Evolutionary conservation across 1,140 invertebrate genomes (phyloP), one percentile per base, ranked within the genome.

Genomic region (Drosophila eugracilis): DNA sequence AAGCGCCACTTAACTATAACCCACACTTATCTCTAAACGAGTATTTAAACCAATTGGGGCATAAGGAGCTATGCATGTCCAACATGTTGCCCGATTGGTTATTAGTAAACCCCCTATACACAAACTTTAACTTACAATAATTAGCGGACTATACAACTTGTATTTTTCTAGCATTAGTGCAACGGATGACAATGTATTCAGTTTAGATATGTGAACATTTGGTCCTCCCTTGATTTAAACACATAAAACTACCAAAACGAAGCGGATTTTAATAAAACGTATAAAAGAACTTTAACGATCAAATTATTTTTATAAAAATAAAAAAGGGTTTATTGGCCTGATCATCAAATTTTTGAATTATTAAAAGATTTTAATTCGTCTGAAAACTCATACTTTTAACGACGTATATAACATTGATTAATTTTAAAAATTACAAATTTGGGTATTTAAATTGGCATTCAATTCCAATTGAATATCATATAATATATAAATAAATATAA

Each of bases 211-310:
- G 55, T 70, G 73, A 65, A 71, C 42, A 58, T 57, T 44, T 48
- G 62, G 52, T 42, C 42, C 72, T 57, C 57, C 19, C 22, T 44
- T 57, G 62, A 47, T 24, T 54, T 57, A 78, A 81, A 66, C 75
- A 75, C 21, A 85, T 70, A 75, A 55, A 58, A n/a, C n/a, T 60
- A 62, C 49, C 36, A 67, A 50, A 26, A 36, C 53, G 32, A 72
- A 62, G 67, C 34, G 65, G 77, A 78, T 88, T 88, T 88, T 86
- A 86, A 88, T 86, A 86, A 86, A 84, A 77, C 59, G 58, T 70
- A 86, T 60, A 34, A 36, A 55, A 53, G 55, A 52, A 45, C 30
- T 47, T 47, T 28, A 22, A 36, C 47, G 17, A 32, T 28, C 9
- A 2, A 7, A 4, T 14, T 7, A 24, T 53, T 58, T 21, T 19